A percentile compares a stretch with the other conserved stretches of the same genome.
Conservation (phyloP, 2,113 vertebrate genomes). For the Egretta garzetta region DNA sequence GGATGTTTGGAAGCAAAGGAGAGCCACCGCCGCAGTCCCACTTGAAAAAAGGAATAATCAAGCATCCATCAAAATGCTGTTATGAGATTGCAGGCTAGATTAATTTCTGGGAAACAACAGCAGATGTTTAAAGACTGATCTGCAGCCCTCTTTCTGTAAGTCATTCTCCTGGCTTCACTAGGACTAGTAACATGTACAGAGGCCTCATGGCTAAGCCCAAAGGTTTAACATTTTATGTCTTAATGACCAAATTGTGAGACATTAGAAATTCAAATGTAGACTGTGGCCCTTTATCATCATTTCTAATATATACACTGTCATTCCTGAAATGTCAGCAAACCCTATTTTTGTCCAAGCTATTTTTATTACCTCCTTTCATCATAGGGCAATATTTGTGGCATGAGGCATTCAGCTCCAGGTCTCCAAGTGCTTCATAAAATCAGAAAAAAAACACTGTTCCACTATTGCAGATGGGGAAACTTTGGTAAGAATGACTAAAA, state of each 20-base stretch:
- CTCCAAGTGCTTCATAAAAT: background rate
- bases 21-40: background rate
- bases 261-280: background rate
- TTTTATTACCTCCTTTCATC: background rate
- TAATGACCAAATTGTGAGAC: background rate
- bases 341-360: background rate
- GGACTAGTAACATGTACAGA: background rate
- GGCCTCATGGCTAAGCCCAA: background rate
- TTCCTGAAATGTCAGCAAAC: background rate
- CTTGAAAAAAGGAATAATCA: constrained; percentile 48
- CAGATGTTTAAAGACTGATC: background rate
- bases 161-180: background rate
- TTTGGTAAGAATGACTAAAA: background rate
- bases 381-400: background rate
- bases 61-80: constrained; percentile 23
- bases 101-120: background rate
- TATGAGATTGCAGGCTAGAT: background rate
- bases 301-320: background rate
- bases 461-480: background rate
- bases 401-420: background rate
- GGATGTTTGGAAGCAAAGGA: constrained; percentile 26
- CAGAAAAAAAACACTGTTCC: background rate
- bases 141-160: background rate
- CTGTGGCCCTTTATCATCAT: background rate
- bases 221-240: background rate